A percentile compares a stretch with the other conserved stretches of the same genome.
phyloP scores from a whole-genome alignment of 2,888 invertebrate species.

The Eilema depressum region DNA sequence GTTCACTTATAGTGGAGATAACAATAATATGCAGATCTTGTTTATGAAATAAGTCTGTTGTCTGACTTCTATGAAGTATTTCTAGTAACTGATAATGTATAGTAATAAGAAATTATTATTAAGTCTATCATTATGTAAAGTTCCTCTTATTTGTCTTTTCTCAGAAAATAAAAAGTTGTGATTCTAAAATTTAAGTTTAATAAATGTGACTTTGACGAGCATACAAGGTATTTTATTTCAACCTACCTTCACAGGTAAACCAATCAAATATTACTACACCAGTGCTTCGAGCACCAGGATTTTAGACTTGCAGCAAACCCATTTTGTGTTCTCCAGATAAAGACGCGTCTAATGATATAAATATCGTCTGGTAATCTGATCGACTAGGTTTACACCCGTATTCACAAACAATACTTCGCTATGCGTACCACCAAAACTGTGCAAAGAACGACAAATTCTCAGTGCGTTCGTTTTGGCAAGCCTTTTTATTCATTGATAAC shows the following conservation, averaged over 20 bases:
- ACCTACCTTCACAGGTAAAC: neutral
- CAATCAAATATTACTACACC: too few relatives aligned
- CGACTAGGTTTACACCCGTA: too few relatives aligned
- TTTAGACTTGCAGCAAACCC: too few relatives aligned
- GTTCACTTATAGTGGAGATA: neutral
- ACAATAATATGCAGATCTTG: neutral
- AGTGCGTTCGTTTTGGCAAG: too few relatives aligned
- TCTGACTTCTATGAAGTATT: neutral
- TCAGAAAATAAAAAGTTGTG: slow-evolving; percentile 67
- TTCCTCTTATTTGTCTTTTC: slow-evolving; percentile 72
- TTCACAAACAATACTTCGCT: too few relatives aligned
- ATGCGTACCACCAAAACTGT: too few relatives aligned
- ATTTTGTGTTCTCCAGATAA: too few relatives aligned
- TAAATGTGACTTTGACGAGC: slow-evolving; percentile 67
- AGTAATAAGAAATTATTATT: slow-evolving; percentile 24
- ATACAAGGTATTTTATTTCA: slow-evolving; percentile 41
- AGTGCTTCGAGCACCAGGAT: too few relatives aligned
- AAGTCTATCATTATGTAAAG: slow-evolving; percentile 56
- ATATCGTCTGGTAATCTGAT: too few relatives aligned
- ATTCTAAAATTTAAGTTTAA: slow-evolving; percentile 65
- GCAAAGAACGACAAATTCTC: too few relatives aligned
- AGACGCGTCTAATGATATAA: too few relatives aligned
- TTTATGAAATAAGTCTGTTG: neutral
- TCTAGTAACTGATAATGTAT: slow-evolving; percentile 33
- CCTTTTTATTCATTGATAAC: too few relatives aligned